Evolutionary conservation across 2,888 invertebrate species (phyloP).

Genomic region (Thera obeliscata): DNA sequence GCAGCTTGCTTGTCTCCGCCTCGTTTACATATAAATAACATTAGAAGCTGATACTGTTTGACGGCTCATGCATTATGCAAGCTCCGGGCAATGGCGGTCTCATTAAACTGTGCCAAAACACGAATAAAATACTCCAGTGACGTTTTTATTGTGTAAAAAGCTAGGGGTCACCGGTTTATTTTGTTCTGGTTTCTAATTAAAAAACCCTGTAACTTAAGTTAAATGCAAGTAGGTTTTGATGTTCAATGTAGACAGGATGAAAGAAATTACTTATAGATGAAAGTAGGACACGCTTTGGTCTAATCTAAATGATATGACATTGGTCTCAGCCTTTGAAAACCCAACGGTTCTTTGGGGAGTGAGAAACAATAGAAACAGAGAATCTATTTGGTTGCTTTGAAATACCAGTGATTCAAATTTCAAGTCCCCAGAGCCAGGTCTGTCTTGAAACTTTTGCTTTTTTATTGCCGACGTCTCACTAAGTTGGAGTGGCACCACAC

Average conservation of each 20-base stretch:
- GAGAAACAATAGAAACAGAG: neutral
- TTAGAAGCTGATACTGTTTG: constrained; percentile 27
- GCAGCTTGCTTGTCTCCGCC: constrained; percentile 3
- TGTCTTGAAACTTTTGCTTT: neutral
- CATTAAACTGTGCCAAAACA: constrained; percentile 50
- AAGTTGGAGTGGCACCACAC: no score
- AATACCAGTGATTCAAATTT: neutral
- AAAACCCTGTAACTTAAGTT: neutral
- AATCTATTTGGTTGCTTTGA: neutral
- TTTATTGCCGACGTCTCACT: no score
- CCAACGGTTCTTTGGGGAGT: neutral
- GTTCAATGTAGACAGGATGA: neutral
- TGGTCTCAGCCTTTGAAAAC: neutral
- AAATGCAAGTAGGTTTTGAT: neutral
- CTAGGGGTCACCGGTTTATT: constrained; percentile 1
- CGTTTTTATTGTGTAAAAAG: constrained; percentile 6
- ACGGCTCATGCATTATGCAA: constrained; percentile 55
- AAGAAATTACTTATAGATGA: neutral
- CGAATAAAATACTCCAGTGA: constrained; percentile 13
- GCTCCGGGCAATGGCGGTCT: constrained; percentile 48
- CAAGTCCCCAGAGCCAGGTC: neutral
- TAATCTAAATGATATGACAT: neutral
- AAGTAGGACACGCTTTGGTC: neutral
- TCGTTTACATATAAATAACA: constrained; percentile 52
- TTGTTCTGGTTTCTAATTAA: neutral